Evolutionary conservation across 2,888 invertebrate genomes (phyloP).

Genomic region (Chydorus sphaericus): DNA sequence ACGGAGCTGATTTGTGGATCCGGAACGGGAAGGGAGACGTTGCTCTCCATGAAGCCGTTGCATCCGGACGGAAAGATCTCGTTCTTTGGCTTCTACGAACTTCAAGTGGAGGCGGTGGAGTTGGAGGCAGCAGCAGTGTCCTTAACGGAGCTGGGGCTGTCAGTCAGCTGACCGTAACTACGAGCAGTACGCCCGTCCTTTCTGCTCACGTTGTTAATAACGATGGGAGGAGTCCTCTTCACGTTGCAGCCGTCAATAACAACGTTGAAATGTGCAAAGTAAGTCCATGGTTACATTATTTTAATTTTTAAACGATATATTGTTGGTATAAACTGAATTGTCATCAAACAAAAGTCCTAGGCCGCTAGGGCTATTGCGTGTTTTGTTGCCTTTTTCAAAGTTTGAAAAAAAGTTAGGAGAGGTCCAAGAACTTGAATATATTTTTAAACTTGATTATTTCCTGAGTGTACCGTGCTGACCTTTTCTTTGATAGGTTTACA

Average conservation of each 20-base stretch:
- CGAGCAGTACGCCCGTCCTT: constrained; percentile 46
- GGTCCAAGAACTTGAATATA: too few relatives aligned
- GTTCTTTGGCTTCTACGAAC: constrained; percentile 78
- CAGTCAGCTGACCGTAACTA: constrained; percentile 23
- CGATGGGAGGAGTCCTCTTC: constrained; percentile 81
- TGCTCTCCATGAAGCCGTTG: constrained; percentile 89
- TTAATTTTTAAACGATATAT: too few relatives aligned
- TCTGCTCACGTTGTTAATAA: constrained; percentile 55
- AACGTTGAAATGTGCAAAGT: constrained; percentile 84
- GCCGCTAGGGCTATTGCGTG: too few relatives aligned
- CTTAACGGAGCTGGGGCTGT: constrained; percentile 35
- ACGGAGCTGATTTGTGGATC: constrained; percentile 79
- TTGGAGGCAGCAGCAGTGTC: constrained; percentile 33
- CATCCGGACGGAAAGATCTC: constrained; percentile 74
- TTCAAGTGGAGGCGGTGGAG: too few relatives aligned
- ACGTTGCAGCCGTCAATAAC: constrained; percentile 85
- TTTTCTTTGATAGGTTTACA: too few relatives aligned
- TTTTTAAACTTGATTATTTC: too few relatives aligned
- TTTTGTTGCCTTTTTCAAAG: too few relatives aligned
- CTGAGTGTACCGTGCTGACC: too few relatives aligned
- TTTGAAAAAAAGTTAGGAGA: too few relatives aligned
- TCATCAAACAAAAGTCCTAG: too few relatives aligned
- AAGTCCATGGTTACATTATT: too few relatives aligned
- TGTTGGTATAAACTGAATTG: too few relatives aligned
- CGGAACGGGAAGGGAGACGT: constrained; percentile 86